Evolutionary conservation across 2,113 vertebrate species (phyloP).

Genomic region (Mormoops blainvillei): DNA sequence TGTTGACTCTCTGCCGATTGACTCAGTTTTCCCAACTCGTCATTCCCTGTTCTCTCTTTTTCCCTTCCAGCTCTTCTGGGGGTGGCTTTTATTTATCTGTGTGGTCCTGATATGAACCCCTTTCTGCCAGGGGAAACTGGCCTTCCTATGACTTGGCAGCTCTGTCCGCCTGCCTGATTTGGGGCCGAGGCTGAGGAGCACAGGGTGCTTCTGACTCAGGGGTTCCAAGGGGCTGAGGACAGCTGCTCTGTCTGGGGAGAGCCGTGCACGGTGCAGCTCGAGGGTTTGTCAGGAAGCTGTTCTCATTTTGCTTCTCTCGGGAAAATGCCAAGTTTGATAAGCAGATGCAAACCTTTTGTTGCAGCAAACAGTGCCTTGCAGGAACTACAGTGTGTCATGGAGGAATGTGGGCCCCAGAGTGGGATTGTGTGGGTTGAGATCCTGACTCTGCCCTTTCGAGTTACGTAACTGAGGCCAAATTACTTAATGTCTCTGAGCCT

Average conservation of each 20-base stretch:
- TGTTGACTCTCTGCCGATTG: background rate
- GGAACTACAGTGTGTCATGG: background rate
- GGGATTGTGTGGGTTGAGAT: background rate
- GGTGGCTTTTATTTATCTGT: background rate
- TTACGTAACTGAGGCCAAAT: background rate
- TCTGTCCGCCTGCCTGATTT: background rate
- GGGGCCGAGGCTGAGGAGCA: background rate
- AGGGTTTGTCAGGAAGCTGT: background rate
- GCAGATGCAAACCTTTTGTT: background rate
- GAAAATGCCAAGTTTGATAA: background rate
- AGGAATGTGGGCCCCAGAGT: background rate
- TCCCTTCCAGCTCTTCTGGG: background rate
- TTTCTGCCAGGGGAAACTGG: background rate
- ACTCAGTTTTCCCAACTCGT: background rate
- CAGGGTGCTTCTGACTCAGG: background rate
- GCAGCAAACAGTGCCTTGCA: background rate
- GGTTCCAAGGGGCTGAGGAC: background rate
- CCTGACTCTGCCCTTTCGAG: background rate
- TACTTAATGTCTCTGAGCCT: background rate
- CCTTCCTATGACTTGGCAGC: background rate
- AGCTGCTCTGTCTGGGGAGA: background rate
- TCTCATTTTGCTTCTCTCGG: background rate
- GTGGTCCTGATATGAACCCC: background rate
- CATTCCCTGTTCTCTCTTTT: background rate
- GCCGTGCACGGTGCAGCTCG: fast-evolving